Conservation (phyloP, 2,797 vertebrate species). For the Falco cherrug region DNA sequence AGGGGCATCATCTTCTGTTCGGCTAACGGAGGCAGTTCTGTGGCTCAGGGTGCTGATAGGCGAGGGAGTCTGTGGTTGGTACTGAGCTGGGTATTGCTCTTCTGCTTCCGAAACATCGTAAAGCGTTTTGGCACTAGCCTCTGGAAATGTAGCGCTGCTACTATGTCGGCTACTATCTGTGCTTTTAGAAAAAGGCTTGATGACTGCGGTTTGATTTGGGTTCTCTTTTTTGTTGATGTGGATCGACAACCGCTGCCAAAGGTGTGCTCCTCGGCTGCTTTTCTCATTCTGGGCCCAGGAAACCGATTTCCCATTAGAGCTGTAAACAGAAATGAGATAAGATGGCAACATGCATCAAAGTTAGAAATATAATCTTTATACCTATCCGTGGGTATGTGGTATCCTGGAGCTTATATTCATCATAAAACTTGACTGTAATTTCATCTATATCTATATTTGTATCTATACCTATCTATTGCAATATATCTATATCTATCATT, state of each 20-base stretch:
- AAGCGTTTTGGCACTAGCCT: slow-evolving; percentile 85
- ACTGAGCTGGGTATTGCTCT: slow-evolving; percentile 85
- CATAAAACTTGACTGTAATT: not conserved
- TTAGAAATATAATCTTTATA: not conserved
- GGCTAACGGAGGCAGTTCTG: slow-evolving; percentile 77
- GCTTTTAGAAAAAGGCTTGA: slow-evolving; percentile 96
- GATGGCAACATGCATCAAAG: not conserved
- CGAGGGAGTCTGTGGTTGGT: slow-evolving; percentile 88
- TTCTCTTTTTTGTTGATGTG: slow-evolving; percentile 97
- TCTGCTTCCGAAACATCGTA: slow-evolving; percentile 88
- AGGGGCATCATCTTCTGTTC: slow-evolving; percentile 81
- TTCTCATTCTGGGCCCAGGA: slow-evolving; percentile 96
- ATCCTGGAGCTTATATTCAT: not conserved
- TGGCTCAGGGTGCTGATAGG: slow-evolving; percentile 94
- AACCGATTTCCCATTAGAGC: slow-evolving; percentile 97
- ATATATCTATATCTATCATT: not conserved
- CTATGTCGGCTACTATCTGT: slow-evolving; percentile 80
- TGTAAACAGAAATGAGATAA: slow-evolving; percentile 68
- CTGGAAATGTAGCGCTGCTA: slow-evolving; percentile 78
- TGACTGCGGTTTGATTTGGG: slow-evolving; percentile 94
- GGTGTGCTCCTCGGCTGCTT: slow-evolving; percentile 89
- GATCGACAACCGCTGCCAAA: slow-evolving; percentile 95
- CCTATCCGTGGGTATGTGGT: not conserved
- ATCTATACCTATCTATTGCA: not conserved
- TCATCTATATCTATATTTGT: not conserved